Base-by-base conservation (phyloP, 2,888 invertebrate species). In the Rhagonycha fulva region DNA sequence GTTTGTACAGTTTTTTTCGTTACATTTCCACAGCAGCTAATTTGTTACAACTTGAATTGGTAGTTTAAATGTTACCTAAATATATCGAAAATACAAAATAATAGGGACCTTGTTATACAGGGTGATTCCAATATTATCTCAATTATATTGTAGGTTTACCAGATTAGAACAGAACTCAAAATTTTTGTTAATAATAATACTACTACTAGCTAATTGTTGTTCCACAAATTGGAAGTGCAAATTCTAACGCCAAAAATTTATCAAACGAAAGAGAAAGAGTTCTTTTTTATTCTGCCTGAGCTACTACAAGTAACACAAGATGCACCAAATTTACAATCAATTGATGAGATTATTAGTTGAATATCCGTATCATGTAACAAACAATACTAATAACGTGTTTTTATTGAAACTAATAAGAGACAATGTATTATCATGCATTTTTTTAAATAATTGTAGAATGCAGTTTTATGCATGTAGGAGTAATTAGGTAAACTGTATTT, bases 401-500 rank as follows among this genome's bases (percentile, higher is more conserved):
- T 70, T 72, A 61, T 47, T 60, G 68, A 32, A 14, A 71, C 23
- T 60, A 75, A 67, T 61, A 71, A 47, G 61, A 66, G 66, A 67
- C 69, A 70, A 76, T 68, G 72, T 76, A 76, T 47, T 47, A 47
- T 75, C 71, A 62, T 70, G 70, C 72, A 62, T 73, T 76, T 73
- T 47, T 72, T 73, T 70, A 76, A 70, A 62, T 19, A 74, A 47
- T 69, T 23, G 74, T 77, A 77, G 77, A 66, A 32, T 76, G 76
- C 72, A 76, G 78, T 74, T 76, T 76, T 76, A 78, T 76, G 74
- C 74, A 74, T 73, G 75, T 75, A 75, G 74, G 63, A 77, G 14
- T 77, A 72, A 78, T 76, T 75, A 78, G 74, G 70, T 74, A 76
- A 78, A 78, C 70, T 78, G 77, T 78, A 78, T 78, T 75, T 78